Evolutionary conservation across 2,113 vertebrate genomes (phyloP).

Genomic region (Dasyurus viverrinus): DNA sequence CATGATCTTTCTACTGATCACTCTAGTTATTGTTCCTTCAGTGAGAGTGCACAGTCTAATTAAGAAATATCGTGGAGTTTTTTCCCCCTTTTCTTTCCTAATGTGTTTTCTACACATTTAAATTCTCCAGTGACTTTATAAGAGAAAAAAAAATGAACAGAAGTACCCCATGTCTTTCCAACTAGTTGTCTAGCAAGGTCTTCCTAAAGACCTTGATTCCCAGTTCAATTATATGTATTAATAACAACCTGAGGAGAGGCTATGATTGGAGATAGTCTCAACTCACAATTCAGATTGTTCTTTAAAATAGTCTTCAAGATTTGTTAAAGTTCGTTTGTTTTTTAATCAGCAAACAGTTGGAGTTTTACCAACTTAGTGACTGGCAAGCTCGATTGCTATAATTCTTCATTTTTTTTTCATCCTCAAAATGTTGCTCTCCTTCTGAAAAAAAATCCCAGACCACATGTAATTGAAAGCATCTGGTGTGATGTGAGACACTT

Average conservation of each 20-base stretch:
- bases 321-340: slow-evolving; percentile 55
- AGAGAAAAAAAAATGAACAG: neutral
- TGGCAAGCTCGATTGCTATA: neutral
- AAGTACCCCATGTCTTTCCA: slow-evolving; percentile 7
- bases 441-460: neutral
- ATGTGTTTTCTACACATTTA: slow-evolving; percentile 80
- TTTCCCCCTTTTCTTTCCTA: slow-evolving; percentile 75
- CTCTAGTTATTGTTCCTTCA: slow-evolving; percentile 57
- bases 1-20: slow-evolving; percentile 67
- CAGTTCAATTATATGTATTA: slow-evolving; percentile 75
- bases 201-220: slow-evolving; percentile 80
- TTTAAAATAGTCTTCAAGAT: slow-evolving; percentile 80
- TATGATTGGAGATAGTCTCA: slow-evolving; percentile 81
- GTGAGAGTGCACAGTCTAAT: slow-evolving; percentile 62
- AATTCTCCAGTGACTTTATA: slow-evolving; percentile 78
- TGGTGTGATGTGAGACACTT: neutral
- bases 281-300: slow-evolving; percentile 82
- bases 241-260: slow-evolving; percentile 70
- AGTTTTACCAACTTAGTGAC: slow-evolving; percentile 48
- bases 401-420: slow-evolving; percentile 20
- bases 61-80: slow-evolving; percentile 67
- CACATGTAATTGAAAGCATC: neutral
- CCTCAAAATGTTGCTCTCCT: neutral
- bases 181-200: slow-evolving; percentile 72
- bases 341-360: slow-evolving; percentile 68